Evolutionary conservation across 2,888 invertebrate species (phyloP).

Genomic region (Dryococelus australis): DNA sequence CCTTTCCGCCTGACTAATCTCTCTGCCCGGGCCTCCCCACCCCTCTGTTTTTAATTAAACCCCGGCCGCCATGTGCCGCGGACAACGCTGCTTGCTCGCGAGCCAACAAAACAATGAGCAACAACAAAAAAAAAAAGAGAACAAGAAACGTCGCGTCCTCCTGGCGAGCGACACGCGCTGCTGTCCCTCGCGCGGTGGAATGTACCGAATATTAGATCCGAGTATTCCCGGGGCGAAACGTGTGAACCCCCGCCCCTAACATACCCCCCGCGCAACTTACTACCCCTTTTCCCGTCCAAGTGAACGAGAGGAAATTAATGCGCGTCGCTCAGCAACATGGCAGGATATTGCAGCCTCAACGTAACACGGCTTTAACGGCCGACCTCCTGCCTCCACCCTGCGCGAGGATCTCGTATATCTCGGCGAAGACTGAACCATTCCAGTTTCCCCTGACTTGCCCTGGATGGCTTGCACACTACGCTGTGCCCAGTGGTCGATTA

Average conservation of each 20-base stretch:
- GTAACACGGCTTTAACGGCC: not conserved
- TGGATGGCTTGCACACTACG: not conserved
- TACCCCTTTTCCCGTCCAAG: not conserved
- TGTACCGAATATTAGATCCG: not conserved
- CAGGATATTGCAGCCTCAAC: not conserved
- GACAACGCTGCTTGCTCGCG: not conserved
- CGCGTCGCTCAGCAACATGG: not conserved
- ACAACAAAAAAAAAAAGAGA: not conserved
- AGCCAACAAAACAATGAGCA: not conserved
- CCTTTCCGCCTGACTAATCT: not conserved
- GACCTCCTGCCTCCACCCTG: not conserved
- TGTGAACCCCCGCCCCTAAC: not conserved
- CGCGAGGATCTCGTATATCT: not conserved
- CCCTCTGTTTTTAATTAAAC: not conserved
- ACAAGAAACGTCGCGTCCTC: not conserved
- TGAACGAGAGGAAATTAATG: not conserved
- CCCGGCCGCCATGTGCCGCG: not conserved
- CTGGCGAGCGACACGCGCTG: not conserved
- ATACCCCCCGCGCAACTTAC: no score
- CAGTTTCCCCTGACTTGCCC: not conserved
- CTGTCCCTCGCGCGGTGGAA: not conserved
- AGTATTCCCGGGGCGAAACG: not conserved
- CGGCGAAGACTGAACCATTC: not conserved
- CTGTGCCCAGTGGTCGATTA: not conserved
- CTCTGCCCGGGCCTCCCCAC: not conserved